Conservation (phyloP, 2,888 invertebrate species). For the Drosophila pullipes region DNA sequence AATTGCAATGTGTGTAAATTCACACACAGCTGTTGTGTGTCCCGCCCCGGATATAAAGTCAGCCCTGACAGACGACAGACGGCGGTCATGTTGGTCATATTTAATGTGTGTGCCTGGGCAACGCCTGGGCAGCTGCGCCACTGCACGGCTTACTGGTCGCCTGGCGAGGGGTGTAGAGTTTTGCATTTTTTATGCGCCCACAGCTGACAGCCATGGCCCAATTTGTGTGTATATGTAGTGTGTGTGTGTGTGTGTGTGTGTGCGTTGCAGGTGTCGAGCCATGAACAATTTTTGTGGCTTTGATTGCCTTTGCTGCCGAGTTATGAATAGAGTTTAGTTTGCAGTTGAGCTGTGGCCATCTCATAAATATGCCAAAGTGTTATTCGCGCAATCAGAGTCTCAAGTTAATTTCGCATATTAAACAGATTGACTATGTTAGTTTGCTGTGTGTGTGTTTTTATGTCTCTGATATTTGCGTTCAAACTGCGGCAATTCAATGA, state of each 20-base stretch:
- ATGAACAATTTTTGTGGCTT: constrained; percentile 77
- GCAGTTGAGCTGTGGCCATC: constrained; percentile 61
- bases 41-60: constrained; percentile 63
- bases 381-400: constrained; percentile 60
- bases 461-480: constrained; percentile 64
- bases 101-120: constrained; percentile 74
- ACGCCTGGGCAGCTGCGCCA: constrained; percentile 55
- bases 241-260: constrained; percentile 14
- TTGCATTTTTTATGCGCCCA: constrained; percentile 79
- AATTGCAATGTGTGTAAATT: constrained; percentile 74
- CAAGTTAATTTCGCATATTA: constrained; percentile 68
- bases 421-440: constrained; percentile 44
- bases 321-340: constrained; percentile 78
- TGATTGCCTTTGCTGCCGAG: constrained; percentile 74
- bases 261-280: constrained; percentile 68
- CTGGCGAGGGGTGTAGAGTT: constrained; percentile 13
- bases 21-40: constrained; percentile 50
- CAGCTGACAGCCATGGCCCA: constrained; percentile 71
- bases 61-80: constrained; percentile 53
- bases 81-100: constrained; percentile 74
- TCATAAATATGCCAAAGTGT: constrained; percentile 72
- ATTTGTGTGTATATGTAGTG: constrained; percentile 37
- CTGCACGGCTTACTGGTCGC: constrained; percentile 18
- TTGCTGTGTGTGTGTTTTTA: constrained; percentile 21
- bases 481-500: constrained; percentile 80